These are phyloP conservation scores for Pantherophis guttatus DNA, from an alignment of 2,113 vertebrate genomes.

Conservation along the genomic window DNA sequence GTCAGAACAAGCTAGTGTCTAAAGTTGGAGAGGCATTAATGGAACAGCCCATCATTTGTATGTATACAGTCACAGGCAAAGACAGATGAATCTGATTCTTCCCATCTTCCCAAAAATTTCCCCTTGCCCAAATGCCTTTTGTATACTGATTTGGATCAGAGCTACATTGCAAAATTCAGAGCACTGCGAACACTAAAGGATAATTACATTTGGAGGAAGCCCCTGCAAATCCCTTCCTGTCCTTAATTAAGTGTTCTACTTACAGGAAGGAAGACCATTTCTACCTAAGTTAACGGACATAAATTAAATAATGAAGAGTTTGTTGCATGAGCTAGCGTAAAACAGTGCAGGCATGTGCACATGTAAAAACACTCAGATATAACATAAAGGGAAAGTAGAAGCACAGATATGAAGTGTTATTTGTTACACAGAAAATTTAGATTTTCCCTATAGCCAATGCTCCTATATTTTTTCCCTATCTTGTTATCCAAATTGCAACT, in stretches of 20 bases:
- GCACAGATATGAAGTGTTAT: background rate
- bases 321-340: background rate
- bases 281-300: background rate
- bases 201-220: background rate
- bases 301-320: background rate
- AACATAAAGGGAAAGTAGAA: background rate
- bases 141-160: background rate
- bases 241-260: background rate
- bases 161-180: background rate
- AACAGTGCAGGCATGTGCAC: background rate
- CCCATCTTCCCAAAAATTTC: background rate
- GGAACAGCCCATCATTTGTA: background rate
- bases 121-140: background rate
- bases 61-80: background rate
- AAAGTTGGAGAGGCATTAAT: background rate
- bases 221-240: background rate
- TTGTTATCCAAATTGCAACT: background rate
- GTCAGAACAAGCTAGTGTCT: background rate
- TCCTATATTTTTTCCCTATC: background rate
- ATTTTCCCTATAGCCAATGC: background rate
- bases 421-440: background rate
- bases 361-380: background rate
- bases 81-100: background rate
- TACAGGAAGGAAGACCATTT: background rate
- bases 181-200: background rate